Evolutionary conservation across 1,140 invertebrate species (phyloP), one percentile per base, ranked within the genome.

Genomic region (Wiebesia pumilae): DNA sequence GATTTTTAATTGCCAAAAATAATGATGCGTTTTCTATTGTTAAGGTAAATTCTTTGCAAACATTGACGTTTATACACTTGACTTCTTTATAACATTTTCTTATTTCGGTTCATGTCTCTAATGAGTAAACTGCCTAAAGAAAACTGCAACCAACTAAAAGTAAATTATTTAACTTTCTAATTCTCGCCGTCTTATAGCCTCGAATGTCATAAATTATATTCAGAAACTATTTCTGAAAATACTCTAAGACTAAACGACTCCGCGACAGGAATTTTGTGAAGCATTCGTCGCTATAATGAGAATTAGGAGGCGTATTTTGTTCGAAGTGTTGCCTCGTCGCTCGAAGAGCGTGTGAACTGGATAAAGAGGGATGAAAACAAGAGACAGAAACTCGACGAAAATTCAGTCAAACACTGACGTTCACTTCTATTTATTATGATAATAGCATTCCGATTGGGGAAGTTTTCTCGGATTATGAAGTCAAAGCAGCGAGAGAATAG

Each of bases 401-500:
- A 83, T 62, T 78, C 73, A 81, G 80, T 38, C 62, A 81, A 81
- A 81, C 21, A 43, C n/a, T 71, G 35, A 73, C 51, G 78, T 71
- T 35, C 78, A 33, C 84, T 69, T 80, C 27, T 79, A 71, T 80
- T 79, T 79, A 85, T 80, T 81, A 85, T 81, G 65, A 85, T 85
- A 81, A 85, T 73, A 67, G 62, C 65, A 85, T 85, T 81, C 78
- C 33, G 84, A 85, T 85, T 73, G 84, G n/a, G 30, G 78, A 85
- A 85, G 78, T 85, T 81, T 85, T 43, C 33, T 24, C 3, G 78
- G 65, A 85, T 85, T 85, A 79, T 47, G 75, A 77, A 80, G 40
- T 67, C 65, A 0, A 33, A 47, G 27, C 38, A 16, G 67, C 6
- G n/a, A 30, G 21, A 80, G 54, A 21, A 47, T 7, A 62, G 47